Conservation (phyloP, 2,797 vertebrate species). For the Cyprinodon diabolis region DNA sequence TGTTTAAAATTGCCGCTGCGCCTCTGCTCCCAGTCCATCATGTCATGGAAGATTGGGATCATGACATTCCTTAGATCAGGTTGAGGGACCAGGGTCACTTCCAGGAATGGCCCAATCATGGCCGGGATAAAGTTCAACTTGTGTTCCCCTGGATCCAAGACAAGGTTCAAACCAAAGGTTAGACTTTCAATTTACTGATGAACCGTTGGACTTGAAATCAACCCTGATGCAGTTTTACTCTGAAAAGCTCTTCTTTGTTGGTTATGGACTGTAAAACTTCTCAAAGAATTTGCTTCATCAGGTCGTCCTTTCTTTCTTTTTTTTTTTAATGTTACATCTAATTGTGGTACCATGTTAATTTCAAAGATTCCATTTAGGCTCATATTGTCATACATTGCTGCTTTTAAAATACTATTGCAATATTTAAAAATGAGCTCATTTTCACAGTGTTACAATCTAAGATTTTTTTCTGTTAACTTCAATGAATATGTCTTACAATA, state of each 20-base stretch:
- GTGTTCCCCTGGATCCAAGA: constrained; percentile 87
- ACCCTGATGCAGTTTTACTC: constrained; percentile 22
- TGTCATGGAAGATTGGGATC: constrained; percentile 99
- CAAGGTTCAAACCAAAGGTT: constrained; percentile 12
- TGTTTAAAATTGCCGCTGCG: constrained; percentile 98
- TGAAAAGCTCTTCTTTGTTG: background rate
- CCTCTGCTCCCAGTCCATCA: constrained; percentile 99
- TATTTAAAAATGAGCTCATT: no score
- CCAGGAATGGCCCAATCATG: constrained; percentile 96
- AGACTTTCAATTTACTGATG: constrained; percentile 12
- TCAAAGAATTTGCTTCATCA: background rate
- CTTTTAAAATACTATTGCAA: background rate
- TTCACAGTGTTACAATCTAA: background rate
- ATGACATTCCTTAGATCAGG: constrained; percentile 97
- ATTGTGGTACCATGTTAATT: background rate
- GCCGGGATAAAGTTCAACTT: constrained; percentile 98
- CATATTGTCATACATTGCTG: background rate
- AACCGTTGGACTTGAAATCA: background rate
- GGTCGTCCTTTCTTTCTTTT: background rate
- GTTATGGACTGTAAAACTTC: background rate
- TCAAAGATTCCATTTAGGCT: background rate
- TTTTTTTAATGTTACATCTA: no score
- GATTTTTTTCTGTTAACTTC: background rate
- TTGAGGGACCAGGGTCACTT: constrained; percentile 97
- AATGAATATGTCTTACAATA: background rate